Evolutionary conservation across 2,113 vertebrate genomes (phyloP).

Genomic region (Probosciger aterrimus): DNA sequence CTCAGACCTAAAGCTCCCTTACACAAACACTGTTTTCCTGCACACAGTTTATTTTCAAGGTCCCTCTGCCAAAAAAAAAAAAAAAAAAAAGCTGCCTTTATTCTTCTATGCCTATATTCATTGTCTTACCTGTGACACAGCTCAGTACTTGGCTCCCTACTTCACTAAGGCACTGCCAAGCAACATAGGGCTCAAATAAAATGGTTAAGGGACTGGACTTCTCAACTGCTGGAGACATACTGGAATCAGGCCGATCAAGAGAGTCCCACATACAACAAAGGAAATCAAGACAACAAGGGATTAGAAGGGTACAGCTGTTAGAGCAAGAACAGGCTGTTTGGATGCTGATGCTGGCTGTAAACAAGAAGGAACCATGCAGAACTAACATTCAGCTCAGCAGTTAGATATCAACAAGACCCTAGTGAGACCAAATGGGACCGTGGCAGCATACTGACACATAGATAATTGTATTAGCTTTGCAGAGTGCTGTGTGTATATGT

Average conservation of each 20-base stretch:
- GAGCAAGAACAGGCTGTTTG: neutral
- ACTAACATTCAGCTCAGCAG: constrained; percentile 5
- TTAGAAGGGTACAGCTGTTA: neutral
- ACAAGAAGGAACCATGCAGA: constrained; percentile 15
- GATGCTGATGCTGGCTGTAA: neutral
- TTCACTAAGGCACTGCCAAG: neutral
- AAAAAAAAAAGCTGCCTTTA: neutral
- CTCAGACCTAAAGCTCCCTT: neutral
- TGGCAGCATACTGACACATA: neutral
- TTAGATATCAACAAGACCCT: constrained; percentile 4
- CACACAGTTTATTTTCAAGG: neutral
- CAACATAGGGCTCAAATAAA: neutral
- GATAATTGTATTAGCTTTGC: constrained; percentile 40
- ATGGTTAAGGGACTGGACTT: neutral
- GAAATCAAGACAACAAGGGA: neutral
- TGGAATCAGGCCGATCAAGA: neutral
- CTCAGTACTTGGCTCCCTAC: neutral
- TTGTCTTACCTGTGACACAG: neutral
- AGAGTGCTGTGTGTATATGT: neutral
- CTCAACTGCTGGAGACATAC: neutral
- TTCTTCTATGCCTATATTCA: neutral
- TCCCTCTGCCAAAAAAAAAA: neutral
- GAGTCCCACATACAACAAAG: neutral
- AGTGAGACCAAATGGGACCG: neutral
- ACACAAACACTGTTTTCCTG: neutral